Evolutionary conservation across 2,888 invertebrate genomes (phyloP).

Genomic region (Heliconius aoede): DNA sequence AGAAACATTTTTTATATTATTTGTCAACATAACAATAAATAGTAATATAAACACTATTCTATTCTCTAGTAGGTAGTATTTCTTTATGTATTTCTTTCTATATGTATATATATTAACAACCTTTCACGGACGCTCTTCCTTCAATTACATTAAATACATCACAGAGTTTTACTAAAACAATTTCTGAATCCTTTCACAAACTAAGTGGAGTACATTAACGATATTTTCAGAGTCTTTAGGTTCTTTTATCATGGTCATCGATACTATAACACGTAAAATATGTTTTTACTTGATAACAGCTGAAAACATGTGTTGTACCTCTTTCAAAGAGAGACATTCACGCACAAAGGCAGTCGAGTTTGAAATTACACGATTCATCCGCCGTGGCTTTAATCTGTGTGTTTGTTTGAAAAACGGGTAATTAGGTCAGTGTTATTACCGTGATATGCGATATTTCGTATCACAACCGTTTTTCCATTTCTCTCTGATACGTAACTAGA

Average conservation of each 20-base stretch:
- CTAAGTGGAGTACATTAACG: slow-evolving; percentile 9
- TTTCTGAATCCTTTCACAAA: slow-evolving; percentile 1
- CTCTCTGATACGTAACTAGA: background rate
- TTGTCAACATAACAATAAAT: too few relatives aligned
- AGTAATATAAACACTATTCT: too few relatives aligned
- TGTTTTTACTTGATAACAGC: slow-evolving; percentile 41
- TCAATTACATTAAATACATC: slow-evolving; percentile 21
- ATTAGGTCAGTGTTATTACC: slow-evolving; percentile 63
- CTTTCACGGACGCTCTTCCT: background rate
- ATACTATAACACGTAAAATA: slow-evolving; percentile 4
- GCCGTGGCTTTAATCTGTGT: slow-evolving; percentile 67
- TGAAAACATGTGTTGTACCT: slow-evolving; percentile 49
- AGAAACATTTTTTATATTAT: too few relatives aligned
- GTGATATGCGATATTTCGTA: slow-evolving; percentile 41
- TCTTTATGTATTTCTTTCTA: too few relatives aligned
- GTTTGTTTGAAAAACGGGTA: slow-evolving; percentile 68
- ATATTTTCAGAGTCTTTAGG: background rate
- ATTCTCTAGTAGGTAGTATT: too few relatives aligned
- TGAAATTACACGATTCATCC: slow-evolving; percentile 76
- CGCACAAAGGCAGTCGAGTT: slow-evolving; percentile 67
- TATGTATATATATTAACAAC: background rate
- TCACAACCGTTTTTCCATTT: slow-evolving; percentile 4
- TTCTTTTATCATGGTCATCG: background rate
- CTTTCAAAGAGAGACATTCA: slow-evolving; percentile 60
- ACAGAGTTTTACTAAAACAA: slow-evolving; percentile 11